Evolutionary conservation across 2,888 invertebrate genomes (phyloP).

Genomic region (Cephus sareptanus): DNA sequence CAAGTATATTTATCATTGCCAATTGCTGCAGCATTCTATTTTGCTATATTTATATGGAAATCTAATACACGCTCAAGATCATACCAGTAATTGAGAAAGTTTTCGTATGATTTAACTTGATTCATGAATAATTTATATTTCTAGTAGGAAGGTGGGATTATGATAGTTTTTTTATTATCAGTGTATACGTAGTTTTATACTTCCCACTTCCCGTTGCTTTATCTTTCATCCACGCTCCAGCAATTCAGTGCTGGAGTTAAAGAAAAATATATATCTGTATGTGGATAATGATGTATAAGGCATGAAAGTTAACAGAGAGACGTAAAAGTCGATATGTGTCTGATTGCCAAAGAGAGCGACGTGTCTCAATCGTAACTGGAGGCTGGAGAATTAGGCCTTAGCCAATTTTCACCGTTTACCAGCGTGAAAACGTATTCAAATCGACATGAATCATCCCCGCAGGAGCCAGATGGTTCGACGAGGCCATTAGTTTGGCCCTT

Average conservation of each 20-base stretch:
- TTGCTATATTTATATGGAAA: background rate
- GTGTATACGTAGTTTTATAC: background rate
- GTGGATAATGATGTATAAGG: no score
- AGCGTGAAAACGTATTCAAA: constrained; percentile 48
- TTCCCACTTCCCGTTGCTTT: background rate
- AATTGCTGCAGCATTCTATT: background rate
- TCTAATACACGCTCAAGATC: background rate
- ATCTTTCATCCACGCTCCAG: background rate
- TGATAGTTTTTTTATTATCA: background rate
- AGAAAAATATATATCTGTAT: background rate
- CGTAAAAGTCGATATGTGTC: no score
- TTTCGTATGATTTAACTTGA: background rate
- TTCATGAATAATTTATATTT: background rate
- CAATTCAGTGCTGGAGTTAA: background rate
- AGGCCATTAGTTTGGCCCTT: constrained; percentile 56
- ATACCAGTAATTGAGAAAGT: background rate
- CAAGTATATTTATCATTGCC: background rate
- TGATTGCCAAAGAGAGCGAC: background rate
- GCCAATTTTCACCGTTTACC: constrained; percentile 47
- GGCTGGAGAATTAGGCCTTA: constrained; percentile 26
- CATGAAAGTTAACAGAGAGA: no score
- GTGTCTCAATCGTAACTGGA: background rate
- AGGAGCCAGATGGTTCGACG: constrained; percentile 52
- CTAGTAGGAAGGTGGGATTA: background rate
- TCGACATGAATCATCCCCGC: constrained; percentile 53